phyloP scores from a whole-genome alignment of 2,888 invertebrate genomes.

The Peribatodes rhomboidaria region DNA sequence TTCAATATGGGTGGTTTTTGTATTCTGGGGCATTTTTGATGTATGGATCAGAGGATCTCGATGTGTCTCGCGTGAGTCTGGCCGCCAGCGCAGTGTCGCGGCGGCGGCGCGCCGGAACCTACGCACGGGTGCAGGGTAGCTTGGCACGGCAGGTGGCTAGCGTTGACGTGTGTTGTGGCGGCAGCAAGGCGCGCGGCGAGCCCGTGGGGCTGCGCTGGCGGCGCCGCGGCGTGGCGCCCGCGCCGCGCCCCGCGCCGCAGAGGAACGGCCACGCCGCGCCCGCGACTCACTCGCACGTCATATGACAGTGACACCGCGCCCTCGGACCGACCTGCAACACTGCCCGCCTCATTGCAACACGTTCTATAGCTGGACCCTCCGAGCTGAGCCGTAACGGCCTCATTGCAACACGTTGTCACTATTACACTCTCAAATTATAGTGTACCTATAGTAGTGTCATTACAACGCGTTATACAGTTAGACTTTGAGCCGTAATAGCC shows the following conservation, averaged over 20 bases:
- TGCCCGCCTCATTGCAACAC: constrained; percentile 1
- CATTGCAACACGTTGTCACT: no score
- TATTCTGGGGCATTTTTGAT: neutral
- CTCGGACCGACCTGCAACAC: constrained; percentile 44
- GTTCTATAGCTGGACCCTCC: neutral
- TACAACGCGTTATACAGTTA: no score
- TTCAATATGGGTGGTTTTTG: no score
- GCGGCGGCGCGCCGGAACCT: constrained; percentile 17
- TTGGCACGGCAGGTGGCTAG: constrained; percentile 20
- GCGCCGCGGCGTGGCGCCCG: constrained; percentile 71
- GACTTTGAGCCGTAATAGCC: no score
- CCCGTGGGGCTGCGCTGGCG: constrained; percentile 73
- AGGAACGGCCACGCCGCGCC: constrained; percentile 29
- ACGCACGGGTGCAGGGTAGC: constrained; percentile 30
- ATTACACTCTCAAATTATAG: no score
- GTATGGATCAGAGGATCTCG: neutral
- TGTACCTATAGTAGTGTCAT: no score
- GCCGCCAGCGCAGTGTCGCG: neutral
- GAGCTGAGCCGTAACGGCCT: neutral
- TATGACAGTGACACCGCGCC: constrained; percentile 67
- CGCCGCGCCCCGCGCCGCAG: constrained; percentile 44
- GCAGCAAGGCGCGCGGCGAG: constrained; percentile 65
- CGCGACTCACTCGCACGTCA: constrained; percentile 60
- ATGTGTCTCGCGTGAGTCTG: constrained; percentile 12
- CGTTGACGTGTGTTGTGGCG: constrained; percentile 52